A percentile compares a stretch with the other conserved stretches of the same genome.
phyloP scores from a whole-genome alignment of 2,888 invertebrate genomes.

The Pegoplata infirma region DNA sequence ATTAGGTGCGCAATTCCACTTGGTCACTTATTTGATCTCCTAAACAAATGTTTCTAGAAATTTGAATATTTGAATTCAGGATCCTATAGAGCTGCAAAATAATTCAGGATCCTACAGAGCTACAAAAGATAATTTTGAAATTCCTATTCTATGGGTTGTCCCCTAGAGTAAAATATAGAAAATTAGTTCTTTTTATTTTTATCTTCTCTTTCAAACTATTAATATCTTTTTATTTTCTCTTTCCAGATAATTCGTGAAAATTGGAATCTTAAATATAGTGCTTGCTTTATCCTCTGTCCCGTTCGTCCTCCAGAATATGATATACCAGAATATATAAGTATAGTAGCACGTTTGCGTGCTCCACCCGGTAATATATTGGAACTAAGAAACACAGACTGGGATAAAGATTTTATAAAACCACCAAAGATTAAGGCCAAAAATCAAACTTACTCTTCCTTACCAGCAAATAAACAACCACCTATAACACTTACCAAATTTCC shows the following conservation, averaged over 20 bases:
- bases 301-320: constrained; percentile 81
- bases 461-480: background rate
- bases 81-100: no score
- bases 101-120: no score
- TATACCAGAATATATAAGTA: constrained; percentile 84
- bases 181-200: background rate
- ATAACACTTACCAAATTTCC: constrained; percentile 64
- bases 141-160: no score
- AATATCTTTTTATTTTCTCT: constrained; percentile 60
- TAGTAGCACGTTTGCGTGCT: constrained; percentile 82
- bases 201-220: no score
- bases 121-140: no score
- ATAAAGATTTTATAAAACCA: constrained; percentile 72
- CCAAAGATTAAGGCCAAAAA: constrained; percentile 6
- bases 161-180: no score
- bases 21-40: no score
- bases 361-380: constrained; percentile 83
- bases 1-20: no score
- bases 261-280: constrained; percentile 95
- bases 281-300: constrained; percentile 91
- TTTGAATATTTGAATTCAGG: no score
- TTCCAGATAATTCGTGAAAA: constrained; percentile 91
- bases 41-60: no score
- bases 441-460: background rate
- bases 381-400: constrained; percentile 81